A percentile compares a stretch with the other conserved stretches of the same genome.
Conservation (phyloP, 2,113 vertebrate genomes). For the Rattus norvegicus region GRCr8 NC_086028.1:95901501-95902000, state of each 20-base stretch:
- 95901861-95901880: slow-evolving; percentile 33
- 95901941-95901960: neutral
- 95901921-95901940: slow-evolving; percentile 44
- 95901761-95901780: neutral
- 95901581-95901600: slow-evolving; percentile 30
- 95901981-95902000: neutral
- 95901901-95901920: neutral
- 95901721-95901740: neutral
- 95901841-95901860: neutral
- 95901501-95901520: neutral
- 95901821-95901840: neutral
- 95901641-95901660: slow-evolving; percentile 64
- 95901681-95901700: slow-evolving; percentile 27
- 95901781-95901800: neutral
- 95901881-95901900: slow-evolving; percentile 17
- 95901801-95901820: neutral
- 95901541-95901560: slow-evolving; percentile 58
- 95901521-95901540: neutral
- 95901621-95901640: slow-evolving; percentile 66
- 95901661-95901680: neutral
- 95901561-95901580: neutral
- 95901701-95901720: slow-evolving; percentile 47
- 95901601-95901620: slow-evolving; percentile 70
- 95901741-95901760: slow-evolving; percentile 46
- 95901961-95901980: neutral